These are phyloP conservation scores for Salminus brasiliensis DNA, from an alignment of 2,113 vertebrate species.

Conservation along the genomic window DNA sequence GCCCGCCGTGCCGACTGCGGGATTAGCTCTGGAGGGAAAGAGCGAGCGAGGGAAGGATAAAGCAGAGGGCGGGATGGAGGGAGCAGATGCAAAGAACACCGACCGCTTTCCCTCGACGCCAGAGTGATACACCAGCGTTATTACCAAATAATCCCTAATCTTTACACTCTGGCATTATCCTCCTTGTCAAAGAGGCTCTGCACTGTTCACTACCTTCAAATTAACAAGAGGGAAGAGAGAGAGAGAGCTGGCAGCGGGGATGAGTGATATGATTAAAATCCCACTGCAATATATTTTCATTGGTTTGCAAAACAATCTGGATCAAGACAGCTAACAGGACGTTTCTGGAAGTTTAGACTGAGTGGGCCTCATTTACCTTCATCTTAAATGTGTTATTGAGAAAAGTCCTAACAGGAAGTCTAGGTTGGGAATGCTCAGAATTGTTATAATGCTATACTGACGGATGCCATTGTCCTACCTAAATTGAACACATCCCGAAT, in stretches of 20 bases:
- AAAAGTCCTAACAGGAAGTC: too few species aligned
- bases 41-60: constrained; percentile 42
- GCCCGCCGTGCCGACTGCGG: neutral
- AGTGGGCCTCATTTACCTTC: too few species aligned
- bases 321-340: too few species aligned
- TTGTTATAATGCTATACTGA: too few species aligned
- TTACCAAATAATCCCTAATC: constrained; percentile 77
- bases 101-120: constrained; percentile 57
- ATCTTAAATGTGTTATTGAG: too few species aligned
- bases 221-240: constrained; percentile 60
- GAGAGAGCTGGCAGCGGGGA: neutral
- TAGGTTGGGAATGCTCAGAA: too few species aligned
- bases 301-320: too few species aligned
- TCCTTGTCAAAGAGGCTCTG: constrained; percentile 67
- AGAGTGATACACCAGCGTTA: constrained; percentile 69
- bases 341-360: too few species aligned
- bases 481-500: too few species aligned
- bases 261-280: neutral
- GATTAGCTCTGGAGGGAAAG: constrained; percentile 16
- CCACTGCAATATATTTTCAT: too few species aligned
- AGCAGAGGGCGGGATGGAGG: neutral
- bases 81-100: constrained; percentile 54
- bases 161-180: constrained; percentile 69
- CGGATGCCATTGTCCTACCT: too few species aligned
- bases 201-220: constrained; percentile 67